Conservation (phyloP, 2,797 vertebrate species). For the Spinibarbus caldwelli region DNA sequence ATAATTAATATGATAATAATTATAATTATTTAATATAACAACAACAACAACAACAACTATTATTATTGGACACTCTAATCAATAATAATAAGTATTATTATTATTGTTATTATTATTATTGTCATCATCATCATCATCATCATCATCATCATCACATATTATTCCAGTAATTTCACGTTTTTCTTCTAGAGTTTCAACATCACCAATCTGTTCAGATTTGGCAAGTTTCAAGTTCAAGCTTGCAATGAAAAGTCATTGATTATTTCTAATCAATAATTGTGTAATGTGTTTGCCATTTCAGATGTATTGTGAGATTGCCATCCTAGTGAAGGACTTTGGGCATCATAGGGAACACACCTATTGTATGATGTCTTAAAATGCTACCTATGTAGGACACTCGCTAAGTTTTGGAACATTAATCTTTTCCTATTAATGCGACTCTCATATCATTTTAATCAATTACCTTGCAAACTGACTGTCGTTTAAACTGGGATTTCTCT, state of each 20-base stretch:
- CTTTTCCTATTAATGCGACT: neutral
- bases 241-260: neutral
- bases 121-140: too few relatives aligned
- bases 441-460: neutral
- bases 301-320: neutral
- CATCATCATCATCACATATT: too few relatives aligned
- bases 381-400: neutral
- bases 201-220: neutral
- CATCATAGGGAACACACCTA: neutral
- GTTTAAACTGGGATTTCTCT: neutral
- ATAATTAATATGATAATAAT: neutral
- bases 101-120: too few relatives aligned
- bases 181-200: neutral
- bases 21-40: neutral
- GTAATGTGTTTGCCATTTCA: neutral
- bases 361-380: neutral
- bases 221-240: neutral
- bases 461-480: neutral
- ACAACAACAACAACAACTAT: too few relatives aligned
- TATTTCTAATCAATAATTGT: neutral
- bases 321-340: neutral
- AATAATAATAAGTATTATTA: too few relatives aligned
- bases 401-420: neutral
- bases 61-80: too few relatives aligned
- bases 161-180: neutral